A percentile compares a stretch with the other conserved stretches of the same genome.
Conservation (phyloP, 2,113 vertebrate genomes). For the Oncorhynchus tshawytscha region DNA sequence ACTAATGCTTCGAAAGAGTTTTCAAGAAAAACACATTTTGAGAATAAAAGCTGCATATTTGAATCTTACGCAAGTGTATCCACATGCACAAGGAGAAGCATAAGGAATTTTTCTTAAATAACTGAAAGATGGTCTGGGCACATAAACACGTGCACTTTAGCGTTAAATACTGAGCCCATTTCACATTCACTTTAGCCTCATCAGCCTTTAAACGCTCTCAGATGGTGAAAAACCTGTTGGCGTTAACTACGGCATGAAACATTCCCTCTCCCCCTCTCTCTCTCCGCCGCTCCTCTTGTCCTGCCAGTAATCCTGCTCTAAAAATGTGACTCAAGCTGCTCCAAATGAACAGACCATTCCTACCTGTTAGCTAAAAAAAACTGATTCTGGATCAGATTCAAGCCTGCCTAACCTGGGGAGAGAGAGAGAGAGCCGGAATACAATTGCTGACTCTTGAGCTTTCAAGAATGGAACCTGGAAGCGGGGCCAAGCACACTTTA, state of each 20-base stretch:
- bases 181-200: constrained; percentile 38
- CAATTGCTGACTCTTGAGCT: not conserved
- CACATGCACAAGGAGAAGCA: not conserved
- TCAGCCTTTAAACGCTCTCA: constrained; percentile 58
- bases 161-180: constrained; percentile 13
- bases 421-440: constrained; percentile 6
- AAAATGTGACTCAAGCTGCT: constrained; percentile 46
- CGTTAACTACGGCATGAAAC: constrained; percentile 51
- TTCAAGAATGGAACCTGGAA: constrained; percentile 9
- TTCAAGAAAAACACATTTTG: constrained; percentile 1
- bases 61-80: not conserved
- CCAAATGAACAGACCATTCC: constrained; percentile 47
- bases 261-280: not conserved
- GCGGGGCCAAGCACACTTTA: not conserved
- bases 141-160: constrained; percentile 21
- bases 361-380: constrained; percentile 24
- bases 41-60: no score
- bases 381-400: constrained; percentile 20
- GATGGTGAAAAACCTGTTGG: constrained; percentile 54
- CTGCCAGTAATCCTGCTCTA: constrained; percentile 24
- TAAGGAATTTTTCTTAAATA: not conserved
- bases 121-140: not conserved
- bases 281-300: not conserved
- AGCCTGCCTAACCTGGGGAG: not conserved
- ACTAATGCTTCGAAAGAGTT: not conserved